Evolutionary conservation across 1,140 invertebrate genomes (phyloP), one percentile per base, ranked within the genome.

Genomic region (Dufourea novaeangliae): DNA sequence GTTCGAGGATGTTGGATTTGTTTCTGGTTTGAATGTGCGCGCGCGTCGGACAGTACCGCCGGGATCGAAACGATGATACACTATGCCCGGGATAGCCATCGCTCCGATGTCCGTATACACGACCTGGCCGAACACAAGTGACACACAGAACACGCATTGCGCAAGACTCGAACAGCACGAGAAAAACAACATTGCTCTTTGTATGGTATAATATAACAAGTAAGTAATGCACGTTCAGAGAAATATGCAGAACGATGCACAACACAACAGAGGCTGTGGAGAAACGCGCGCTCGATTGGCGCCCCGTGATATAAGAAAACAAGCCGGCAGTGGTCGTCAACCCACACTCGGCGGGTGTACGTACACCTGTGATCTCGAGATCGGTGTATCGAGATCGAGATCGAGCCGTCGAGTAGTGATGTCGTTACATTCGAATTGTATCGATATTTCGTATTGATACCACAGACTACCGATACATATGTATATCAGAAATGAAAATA

Each of bases 241-340:
- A 77, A 39, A 77, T n/a, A n/a, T 71, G 74, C 67, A 41, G 25
- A 66, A 77, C 67, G 57, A 77, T 62, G 67, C 73, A 67, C 64
- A 76, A 71, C 73, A 67, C 64, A 76, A 71, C 44, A 77, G 74
- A 77, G 67, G 67, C 74, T 76, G 73, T 76, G 73, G 73, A 76
- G 73, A 76, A 76, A 76, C 73, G 54, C 73, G 73, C 73, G 64
- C 73, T 76, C 73, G 73, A 76, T 76, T 76, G 73, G 73, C 73
- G 73, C 73, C 73, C 73, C 73, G 73, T 76, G 73, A 68, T n/a
- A 57, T 68, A 69, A 68, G 73, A 59, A n/a, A 76, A 69, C 37
- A 76, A 76, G 54, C 73, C 54, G 37, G 64, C 54, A 32, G 54
- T 75, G 64, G 64, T 76, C 64, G 73, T 54, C 73, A 27, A 20